Evolutionary conservation across 2,113 vertebrate genomes (phyloP), one percentile per base, ranked within the genome.

Genomic region (Pristiophorus japonicus): DNA sequence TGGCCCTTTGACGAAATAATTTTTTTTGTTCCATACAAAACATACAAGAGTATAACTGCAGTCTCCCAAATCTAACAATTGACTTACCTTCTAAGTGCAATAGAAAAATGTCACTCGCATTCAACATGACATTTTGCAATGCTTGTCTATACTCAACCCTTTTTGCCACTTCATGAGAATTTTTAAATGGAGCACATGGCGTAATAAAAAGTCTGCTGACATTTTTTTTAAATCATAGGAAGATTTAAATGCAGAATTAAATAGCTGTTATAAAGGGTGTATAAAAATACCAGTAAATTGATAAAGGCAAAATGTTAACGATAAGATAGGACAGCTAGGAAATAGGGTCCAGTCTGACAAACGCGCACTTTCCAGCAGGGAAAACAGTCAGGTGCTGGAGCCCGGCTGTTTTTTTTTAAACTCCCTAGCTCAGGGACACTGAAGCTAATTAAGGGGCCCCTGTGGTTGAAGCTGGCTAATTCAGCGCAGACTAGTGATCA

Each of bases 401-500:
- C 88, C 88, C 59, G 8, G 16, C 59, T 18, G 8, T 1, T 92
- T 38, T 63, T 42, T 18, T 38, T 62, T 24, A 65, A 65, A 22
- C 55, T 92, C 59, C 59, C n/a, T 38, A 38, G 8, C 59, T 63
- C 34, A 91, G 88, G 88, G 59, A 63, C 34, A 63, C 55, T 16
- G 51, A 91, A 91, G 18, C 88, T 63, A 63, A 90, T 90, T 90
- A 63, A 91, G 88, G 1, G 62, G 59, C 16, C 55, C 59, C 51
- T n/a, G 34, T 63, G 88, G n/a, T 92, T 65, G 88, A 65, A 63
- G 59, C 59, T 92, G 59, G 88, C 34, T 92, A 92, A 63, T 92
- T 92, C 20, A 63, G 34, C 7, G 34, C 62, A n/a, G 59, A 65
- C 55, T 22, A 92, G 88, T 2, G 88, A 92, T 62, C 88, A 92